Base-by-base conservation (phyloP, 2,888 invertebrate species). In the Baccha elongata region DNA sequence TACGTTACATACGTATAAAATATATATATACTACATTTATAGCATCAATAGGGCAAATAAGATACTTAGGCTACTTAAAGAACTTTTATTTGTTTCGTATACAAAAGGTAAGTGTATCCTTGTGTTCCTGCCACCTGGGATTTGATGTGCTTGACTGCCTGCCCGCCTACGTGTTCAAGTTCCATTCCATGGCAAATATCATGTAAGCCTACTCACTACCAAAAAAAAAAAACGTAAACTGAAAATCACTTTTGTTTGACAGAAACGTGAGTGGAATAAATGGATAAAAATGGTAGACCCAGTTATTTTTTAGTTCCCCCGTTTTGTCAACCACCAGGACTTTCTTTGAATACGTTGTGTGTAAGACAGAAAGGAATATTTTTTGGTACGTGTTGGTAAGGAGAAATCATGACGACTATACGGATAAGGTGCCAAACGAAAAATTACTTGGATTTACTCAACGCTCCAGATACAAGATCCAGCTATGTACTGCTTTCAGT, bases 241-340 rank as follows among this genome's bases (percentile, higher is more conserved):
- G 55, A 40, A 76, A 76, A 76, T 71, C 62, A 71, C 76, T 76
- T 76, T 76, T 62, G 76, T 64, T 71, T 71, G 64, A 64, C 64
- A 48, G 64, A 76, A 48, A 71, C 76, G 76, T 76, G 76, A 71
- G 69, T 55, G 29, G 76, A 76, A 76, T 76, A 76, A 75, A 68
- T 58, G 26, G 60, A 44, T 44, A 35, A 52, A 68, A 50, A 50
- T 50, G n/a, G 37, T 17, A 29, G n/a, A 1, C 48, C 3, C 26
- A 10, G 37, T 10, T 58, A 13, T 37, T 5, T 35, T 5, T 13
- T n/a, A n/a, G 11, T 19, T 10, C 13, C 13, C 62, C 40, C 40
- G 23, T 50, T 64, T 48, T 55, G 62, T 76, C 71, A 64, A 76
- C 76, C 29, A 10, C 15, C 26, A 62, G 62, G 7, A 64, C 64